A percentile compares a stretch with the other conserved stretches of the same genome.
Conservation (phyloP, 35 echinoderm and acorn worm species). For the Strongylocentrotus purpuratus region DNA sequence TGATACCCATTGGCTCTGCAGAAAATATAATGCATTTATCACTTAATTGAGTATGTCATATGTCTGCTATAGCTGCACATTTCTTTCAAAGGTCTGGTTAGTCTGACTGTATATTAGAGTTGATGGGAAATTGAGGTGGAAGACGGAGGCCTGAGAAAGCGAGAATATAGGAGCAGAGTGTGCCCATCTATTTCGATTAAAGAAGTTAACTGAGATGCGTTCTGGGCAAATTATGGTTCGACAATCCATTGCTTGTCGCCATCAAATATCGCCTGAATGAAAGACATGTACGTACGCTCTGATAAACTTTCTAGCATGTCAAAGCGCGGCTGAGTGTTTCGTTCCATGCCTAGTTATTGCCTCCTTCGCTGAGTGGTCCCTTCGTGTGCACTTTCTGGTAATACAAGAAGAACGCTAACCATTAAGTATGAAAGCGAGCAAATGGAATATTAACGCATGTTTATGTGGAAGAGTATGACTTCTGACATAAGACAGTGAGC, state of each 20-base stretch:
- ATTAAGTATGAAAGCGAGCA: constrained; percentile 52
- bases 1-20: not conserved
- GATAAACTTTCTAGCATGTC: constrained; percentile 42
- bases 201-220: not conserved
- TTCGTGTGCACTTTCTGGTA: constrained; percentile 16
- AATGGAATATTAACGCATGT: constrained; percentile 55
- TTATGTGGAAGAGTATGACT: constrained; percentile 37
- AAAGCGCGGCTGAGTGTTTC: constrained; percentile 1
- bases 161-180: not conserved
- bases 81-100: not conserved
- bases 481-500: constrained; percentile 28
- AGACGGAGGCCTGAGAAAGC: not conserved
- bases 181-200: not conserved
- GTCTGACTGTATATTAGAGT: not conserved
- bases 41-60: constrained; percentile 4
- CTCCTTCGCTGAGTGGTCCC: constrained; percentile 30
- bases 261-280: constrained; percentile 37
- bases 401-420: constrained; percentile 49
- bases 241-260: constrained; percentile 15
- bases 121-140: not conserved
- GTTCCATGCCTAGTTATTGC: not conserved
- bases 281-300: constrained; percentile 28
- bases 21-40: not conserved
- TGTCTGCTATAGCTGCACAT: not conserved
- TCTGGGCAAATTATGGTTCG: not conserved